These are phyloP conservation scores for Tetragonula carbonaria DNA, from an alignment of 2,888 invertebrate genomes.

Conservation along the genomic window DNA sequence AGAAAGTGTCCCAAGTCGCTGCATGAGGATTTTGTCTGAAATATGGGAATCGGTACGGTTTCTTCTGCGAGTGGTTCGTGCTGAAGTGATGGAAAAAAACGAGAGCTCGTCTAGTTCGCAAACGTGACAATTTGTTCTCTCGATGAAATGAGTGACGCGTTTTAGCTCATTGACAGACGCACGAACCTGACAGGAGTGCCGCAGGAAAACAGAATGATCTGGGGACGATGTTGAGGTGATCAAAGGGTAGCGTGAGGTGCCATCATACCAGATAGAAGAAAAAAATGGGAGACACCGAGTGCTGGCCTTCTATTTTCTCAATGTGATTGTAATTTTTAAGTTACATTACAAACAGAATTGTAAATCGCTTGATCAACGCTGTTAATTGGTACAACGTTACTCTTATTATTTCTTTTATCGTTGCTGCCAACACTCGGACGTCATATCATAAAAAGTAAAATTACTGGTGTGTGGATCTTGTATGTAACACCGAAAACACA, in stretches of 20 bases:
- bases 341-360: neutral
- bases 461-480: constrained; percentile 81
- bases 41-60: constrained; percentile 65
- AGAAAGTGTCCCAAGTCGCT: constrained; percentile 65
- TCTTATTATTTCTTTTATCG: neutral
- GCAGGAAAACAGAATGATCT: constrained; percentile 62
- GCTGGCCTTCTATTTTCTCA: constrained; percentile 71
- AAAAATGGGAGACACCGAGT: constrained; percentile 80
- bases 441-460: constrained; percentile 77
- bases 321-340: no score
- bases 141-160: constrained; percentile 52
- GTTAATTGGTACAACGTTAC: neutral
- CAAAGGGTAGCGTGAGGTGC: constrained; percentile 83
- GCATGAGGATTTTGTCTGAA: constrained; percentile 59
- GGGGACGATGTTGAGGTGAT: constrained; percentile 66
- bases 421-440: constrained; percentile 78
- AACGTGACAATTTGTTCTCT: constrained; percentile 27
- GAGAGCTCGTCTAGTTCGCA: constrained; percentile 21
- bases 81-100: constrained; percentile 53
- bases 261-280: constrained; percentile 84
- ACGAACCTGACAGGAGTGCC: constrained; percentile 72
- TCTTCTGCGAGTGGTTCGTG: constrained; percentile 69
- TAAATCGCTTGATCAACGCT: neutral
- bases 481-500: constrained; percentile 84
- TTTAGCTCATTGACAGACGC: constrained; percentile 55